These are phyloP conservation scores for Hydropsyche tenuis DNA, from an alignment of 1,140 invertebrate genomes.

Conservation along the genomic window DNA sequence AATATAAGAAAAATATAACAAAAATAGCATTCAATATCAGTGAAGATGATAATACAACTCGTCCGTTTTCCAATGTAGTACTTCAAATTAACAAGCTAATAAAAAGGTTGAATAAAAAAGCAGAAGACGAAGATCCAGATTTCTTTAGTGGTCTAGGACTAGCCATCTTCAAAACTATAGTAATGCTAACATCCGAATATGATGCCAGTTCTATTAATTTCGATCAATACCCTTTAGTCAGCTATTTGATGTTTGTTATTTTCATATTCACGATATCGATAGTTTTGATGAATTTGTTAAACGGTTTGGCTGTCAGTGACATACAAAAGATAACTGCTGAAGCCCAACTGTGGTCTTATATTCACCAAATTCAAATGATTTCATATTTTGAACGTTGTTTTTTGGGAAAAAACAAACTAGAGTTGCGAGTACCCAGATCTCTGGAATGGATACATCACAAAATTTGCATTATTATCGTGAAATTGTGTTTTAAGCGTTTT, in stretches of 20 bases:
- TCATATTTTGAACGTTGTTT: conserved; percentile 75
- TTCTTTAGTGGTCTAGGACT: conserved; percentile 70
- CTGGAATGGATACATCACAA: no score
- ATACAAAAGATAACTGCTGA: conserved; percentile 73
- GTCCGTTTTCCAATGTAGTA: no score
- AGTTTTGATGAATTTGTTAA: conserved; percentile 80
- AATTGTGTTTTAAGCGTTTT: no score
- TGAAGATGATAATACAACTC: no score
- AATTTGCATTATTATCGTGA: no score
- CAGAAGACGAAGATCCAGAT: conserved; percentile 58
- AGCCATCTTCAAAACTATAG: conserved; percentile 78
- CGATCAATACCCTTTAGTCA: conserved; percentile 65
- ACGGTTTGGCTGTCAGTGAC: conserved; percentile 81
- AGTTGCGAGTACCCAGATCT: no score
- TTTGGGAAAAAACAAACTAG: conserved; percentile 58
- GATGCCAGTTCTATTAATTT: conserved; percentile 78
- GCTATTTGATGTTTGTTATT: conserved; percentile 75
- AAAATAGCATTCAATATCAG: no score
- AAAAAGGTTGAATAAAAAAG: no score
- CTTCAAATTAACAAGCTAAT: conserved; percentile 51
- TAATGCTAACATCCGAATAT: conserved; percentile 85
- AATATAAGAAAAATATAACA: background rate
- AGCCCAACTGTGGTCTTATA: conserved; percentile 76
- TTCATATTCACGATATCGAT: conserved; percentile 83
- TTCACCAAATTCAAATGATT: conserved; percentile 72